Percentiles rank a stretch among this genome's conserved stretches.
phyloP scores from a whole-genome alignment of 2,888 invertebrate genomes.

The Drosophila nr. fundita region DNA sequence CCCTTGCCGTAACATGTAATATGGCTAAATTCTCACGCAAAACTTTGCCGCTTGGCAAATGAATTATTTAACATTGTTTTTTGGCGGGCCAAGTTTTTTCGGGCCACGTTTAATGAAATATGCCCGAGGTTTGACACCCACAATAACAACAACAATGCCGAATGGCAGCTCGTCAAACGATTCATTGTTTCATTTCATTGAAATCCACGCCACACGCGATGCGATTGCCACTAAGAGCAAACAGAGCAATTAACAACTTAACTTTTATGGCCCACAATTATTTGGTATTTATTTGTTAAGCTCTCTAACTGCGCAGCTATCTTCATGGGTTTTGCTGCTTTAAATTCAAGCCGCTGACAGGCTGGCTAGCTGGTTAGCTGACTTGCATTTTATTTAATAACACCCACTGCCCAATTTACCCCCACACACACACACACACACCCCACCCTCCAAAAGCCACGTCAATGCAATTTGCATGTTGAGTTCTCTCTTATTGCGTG shows the following conservation, averaged over 20 bases:
- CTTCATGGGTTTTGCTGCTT: constrained; percentile 56
- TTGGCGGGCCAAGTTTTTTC: constrained; percentile 42
- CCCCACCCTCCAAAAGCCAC: neutral
- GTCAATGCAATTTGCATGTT: constrained; percentile 64
- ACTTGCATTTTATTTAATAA: constrained; percentile 30
- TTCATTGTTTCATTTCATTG: constrained; percentile 54
- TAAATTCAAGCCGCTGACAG: constrained; percentile 63
- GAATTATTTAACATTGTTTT: constrained; percentile 76
- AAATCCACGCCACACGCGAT: constrained; percentile 45
- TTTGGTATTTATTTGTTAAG: constrained; percentile 72
- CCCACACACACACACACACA: neutral
- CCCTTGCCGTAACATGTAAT: constrained; percentile 56
- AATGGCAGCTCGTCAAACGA: constrained; percentile 55
- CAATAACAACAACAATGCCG: constrained; percentile 16
- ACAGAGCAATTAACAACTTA: constrained; percentile 73
- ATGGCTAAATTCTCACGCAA: constrained; percentile 77
- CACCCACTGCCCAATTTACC: neutral
- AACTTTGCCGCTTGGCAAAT: constrained; percentile 67
- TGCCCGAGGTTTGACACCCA: constrained; percentile 52
- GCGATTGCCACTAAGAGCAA: constrained; percentile 31
- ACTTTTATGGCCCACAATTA: constrained; percentile 76
- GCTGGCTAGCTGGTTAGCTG: constrained; percentile 10
- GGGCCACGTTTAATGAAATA: constrained; percentile 59
- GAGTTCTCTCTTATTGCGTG: constrained; percentile 33
- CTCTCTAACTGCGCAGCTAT: constrained; percentile 51